Conservation (phyloP, 1,140 invertebrate genomes). For the Bicyclus anynana region DNA sequence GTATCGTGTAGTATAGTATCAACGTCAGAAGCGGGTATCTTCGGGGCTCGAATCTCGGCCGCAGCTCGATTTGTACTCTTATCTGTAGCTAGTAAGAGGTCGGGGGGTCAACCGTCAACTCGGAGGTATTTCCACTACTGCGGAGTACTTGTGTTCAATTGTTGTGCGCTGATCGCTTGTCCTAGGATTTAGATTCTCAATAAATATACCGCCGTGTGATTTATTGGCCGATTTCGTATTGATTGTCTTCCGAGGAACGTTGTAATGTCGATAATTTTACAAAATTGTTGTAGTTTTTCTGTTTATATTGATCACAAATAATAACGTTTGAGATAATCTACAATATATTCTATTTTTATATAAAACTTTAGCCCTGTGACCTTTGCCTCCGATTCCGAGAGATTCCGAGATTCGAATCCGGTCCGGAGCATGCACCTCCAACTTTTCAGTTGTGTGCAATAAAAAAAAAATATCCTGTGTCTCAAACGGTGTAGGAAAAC, state of each 20-base stretch:
- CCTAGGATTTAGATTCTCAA: conserved; percentile 7
- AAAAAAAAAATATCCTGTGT: no score
- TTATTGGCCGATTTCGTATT: conserved; percentile 1
- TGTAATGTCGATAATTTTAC: no score
- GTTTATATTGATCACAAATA: no score
- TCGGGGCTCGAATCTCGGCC: conserved; percentile 27
- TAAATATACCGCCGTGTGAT: background rate
- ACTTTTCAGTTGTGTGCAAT: no score
- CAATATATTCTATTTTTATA: no score
- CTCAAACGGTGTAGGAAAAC: no score
- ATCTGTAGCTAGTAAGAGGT: conserved; percentile 68
- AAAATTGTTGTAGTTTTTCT: no score
- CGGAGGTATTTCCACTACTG: conserved; percentile 44
- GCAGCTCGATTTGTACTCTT: conserved; percentile 65
- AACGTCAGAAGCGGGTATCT: background rate
- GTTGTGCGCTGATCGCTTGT: conserved; percentile 14
- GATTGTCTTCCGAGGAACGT: background rate
- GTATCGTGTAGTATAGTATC: conserved; percentile 34
- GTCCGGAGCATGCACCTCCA: no score
- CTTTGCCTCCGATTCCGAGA: no score
- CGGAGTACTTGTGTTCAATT: conserved; percentile 38
- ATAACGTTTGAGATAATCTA: no score
- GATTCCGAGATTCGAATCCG: no score
- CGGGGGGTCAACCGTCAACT: conserved; percentile 67
- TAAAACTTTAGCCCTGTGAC: no score